These are phyloP conservation scores for Mus spicilegus DNA, from an alignment of 2,113 vertebrate genomes.

Conservation along the genomic window DNA sequence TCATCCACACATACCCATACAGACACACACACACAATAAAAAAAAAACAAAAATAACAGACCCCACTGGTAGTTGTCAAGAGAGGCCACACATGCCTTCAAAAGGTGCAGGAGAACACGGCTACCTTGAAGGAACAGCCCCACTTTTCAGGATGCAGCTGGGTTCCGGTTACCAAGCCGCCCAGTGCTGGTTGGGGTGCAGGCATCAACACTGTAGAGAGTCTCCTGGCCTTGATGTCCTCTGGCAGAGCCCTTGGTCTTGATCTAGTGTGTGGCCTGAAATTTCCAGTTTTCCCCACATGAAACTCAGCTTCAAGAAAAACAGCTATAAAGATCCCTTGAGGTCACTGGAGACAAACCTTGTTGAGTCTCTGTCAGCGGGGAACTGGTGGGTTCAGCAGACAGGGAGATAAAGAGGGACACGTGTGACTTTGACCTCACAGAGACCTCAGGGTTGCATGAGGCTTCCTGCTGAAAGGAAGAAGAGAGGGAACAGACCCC, in stretches of 20 bases:
- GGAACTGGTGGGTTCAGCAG: not conserved
- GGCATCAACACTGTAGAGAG: not conserved
- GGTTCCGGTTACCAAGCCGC: not conserved
- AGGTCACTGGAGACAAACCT: slow-evolving; percentile 14
- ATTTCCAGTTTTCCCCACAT: not conserved
- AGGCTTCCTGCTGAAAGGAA: not conserved
- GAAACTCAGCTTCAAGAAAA: not conserved
- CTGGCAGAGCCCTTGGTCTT: not conserved
- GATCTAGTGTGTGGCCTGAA: not conserved
- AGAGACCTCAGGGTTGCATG: not conserved
- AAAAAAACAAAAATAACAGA: not conserved
- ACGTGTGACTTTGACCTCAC: not conserved
- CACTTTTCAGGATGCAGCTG: slow-evolving; percentile 34
- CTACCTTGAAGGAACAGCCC: not conserved
- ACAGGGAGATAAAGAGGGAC: not conserved
- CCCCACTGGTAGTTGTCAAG: fast-evolving
- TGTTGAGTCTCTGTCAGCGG: not conserved
- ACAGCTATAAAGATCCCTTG: slow-evolving; percentile 15
- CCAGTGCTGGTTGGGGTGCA: not conserved
- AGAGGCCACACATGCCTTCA: not conserved
- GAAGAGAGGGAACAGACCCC: not conserved
- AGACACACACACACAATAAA: not conserved
- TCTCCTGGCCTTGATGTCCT: not conserved
- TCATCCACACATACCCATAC: not conserved
- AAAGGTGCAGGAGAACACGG: not conserved